Conservation (phyloP, 2,888 invertebrate genomes). For the Sceliomorpha sp. region DNA sequence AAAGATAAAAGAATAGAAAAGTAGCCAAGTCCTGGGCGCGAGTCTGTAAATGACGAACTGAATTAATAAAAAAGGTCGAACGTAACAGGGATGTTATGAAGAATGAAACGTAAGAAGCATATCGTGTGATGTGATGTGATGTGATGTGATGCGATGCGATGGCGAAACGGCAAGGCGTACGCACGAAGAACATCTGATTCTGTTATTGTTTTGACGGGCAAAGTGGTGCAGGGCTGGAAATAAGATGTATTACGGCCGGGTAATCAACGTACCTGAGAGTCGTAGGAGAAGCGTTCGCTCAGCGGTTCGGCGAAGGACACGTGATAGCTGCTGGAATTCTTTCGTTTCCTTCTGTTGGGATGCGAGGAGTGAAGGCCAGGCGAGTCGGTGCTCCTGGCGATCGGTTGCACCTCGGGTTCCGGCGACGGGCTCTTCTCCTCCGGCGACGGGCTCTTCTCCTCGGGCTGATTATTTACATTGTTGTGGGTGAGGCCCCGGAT, state of each 20-base stretch:
- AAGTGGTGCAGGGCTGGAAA: too few relatives aligned
- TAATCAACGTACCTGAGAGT: slow-evolving; percentile 85
- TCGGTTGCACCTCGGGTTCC: slow-evolving; percentile 71
- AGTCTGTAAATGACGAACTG: too few relatives aligned
- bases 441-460: slow-evolving; percentile 65
- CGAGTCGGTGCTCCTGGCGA: slow-evolving; percentile 72
- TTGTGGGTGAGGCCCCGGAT: slow-evolving; percentile 94
- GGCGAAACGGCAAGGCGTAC: too few relatives aligned
- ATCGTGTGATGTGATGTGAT: too few relatives aligned
- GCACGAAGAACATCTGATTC: too few relatives aligned
- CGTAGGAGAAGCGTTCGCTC: slow-evolving; percentile 85
- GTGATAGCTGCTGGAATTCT: slow-evolving; percentile 86
- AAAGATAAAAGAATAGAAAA: too few relatives aligned
- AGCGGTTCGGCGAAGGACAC: slow-evolving; percentile 83
- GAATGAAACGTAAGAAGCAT: too few relatives aligned
- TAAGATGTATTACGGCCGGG: too few relatives aligned
- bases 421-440: slow-evolving; percentile 71
- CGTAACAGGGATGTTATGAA: too few relatives aligned
- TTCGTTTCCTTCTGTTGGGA: slow-evolving; percentile 84
- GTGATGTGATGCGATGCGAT: too few relatives aligned
- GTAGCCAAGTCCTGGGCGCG: too few relatives aligned
- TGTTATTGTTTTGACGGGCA: background rate
- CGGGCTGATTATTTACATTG: slow-evolving; percentile 83
- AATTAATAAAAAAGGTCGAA: too few relatives aligned
- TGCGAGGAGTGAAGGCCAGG: slow-evolving; percentile 65